Evolutionary conservation across 1,140 invertebrate species (phyloP).

Genomic region (Nebria ingens): DNA sequence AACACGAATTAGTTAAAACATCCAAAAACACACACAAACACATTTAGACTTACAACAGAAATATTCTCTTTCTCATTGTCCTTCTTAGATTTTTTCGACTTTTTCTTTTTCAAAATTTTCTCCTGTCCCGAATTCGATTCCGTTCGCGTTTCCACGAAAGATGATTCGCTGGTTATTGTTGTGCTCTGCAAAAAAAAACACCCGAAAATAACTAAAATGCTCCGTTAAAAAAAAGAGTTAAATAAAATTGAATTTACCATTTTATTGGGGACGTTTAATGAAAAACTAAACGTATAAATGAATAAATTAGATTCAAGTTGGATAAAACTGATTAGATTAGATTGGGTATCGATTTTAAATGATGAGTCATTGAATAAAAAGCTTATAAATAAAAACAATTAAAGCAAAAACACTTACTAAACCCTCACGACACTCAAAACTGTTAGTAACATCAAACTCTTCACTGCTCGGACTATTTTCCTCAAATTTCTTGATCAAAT

Average conservation of each 20-base stretch:
- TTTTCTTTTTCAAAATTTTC: conserved; percentile 39
- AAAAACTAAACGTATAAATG: too few relatives aligned
- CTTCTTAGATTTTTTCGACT: conserved; percentile 48
- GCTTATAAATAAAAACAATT: background rate
- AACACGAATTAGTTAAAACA: conserved; percentile 16
- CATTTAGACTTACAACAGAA: conserved; percentile 45
- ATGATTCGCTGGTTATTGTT: conserved; percentile 22
- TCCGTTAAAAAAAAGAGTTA: conserved; percentile 13
- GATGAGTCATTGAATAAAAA: too few relatives aligned
- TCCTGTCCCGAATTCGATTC: conserved; percentile 13
- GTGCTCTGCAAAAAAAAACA: conserved; percentile 27
- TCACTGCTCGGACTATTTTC: background rate
- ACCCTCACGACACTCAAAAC: background rate
- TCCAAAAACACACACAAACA: conserved; percentile 5
- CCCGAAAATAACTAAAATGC: conserved; percentile 15
- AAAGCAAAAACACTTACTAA: background rate
- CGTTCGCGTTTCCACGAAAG: conserved; percentile 27
- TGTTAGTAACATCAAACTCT: conserved; percentile 1
- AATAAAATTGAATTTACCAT: too few relatives aligned
- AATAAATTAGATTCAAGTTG: too few relatives aligned
- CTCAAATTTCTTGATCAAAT: background rate
- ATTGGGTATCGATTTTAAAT: too few relatives aligned
- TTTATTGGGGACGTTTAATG: too few relatives aligned
- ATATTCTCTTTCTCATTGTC: conserved; percentile 50
- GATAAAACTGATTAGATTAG: too few relatives aligned